Base-by-base conservation (phyloP, 2,797 vertebrate genomes). In the Bovichtus diacanthus region DNA sequence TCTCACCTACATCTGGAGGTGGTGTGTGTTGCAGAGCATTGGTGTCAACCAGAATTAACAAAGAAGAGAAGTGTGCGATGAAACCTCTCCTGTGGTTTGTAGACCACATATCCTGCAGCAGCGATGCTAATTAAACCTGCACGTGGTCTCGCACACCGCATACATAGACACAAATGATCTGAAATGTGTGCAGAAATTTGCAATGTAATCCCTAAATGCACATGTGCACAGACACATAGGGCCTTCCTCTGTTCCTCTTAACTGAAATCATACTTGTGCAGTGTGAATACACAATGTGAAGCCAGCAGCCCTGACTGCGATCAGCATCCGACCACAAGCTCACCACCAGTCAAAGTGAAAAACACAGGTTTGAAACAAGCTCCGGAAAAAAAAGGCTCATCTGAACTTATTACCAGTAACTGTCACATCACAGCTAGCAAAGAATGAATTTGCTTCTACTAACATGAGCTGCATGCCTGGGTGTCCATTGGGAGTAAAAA, bases 91-190 rank as follows among this genome's bases (percentile, higher is more conserved):
- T 90, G 91, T 47, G 92, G 92, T 93, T 88, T 89, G 82, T 55
- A 92, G 88, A 90, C 92, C 91, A 90, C 90, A 91, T 84, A 90
- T 93, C 91, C 93, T 93, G 88, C 70, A 60, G n/a, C 76, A 82
- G 72, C 73, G 54, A 65, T 55, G 46, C 51, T 75, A 82, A 85
- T 81, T 76, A 86, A 78, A 73, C 58, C 60, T 66, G 76, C 68
- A 80, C 10, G 43, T 67, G 64, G 80, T 76, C 58, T 81, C 4
- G 2, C 60, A 65, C 59, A 63, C 66, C 55, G n/a, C 68, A 67
- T 61, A 29, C 15, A 4, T 46, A 58, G 80, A 41, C 34, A 76
- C 46, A 68, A 54, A 73, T 82, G 73, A 67, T 78, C 43, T 77
- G 74, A 84, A 68, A 70, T 36, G 51, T 29, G 23, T 65, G 43